These are phyloP conservation scores for Dione juno DNA, from an alignment of 2,888 invertebrate species.

Conservation along the genomic window DNA sequence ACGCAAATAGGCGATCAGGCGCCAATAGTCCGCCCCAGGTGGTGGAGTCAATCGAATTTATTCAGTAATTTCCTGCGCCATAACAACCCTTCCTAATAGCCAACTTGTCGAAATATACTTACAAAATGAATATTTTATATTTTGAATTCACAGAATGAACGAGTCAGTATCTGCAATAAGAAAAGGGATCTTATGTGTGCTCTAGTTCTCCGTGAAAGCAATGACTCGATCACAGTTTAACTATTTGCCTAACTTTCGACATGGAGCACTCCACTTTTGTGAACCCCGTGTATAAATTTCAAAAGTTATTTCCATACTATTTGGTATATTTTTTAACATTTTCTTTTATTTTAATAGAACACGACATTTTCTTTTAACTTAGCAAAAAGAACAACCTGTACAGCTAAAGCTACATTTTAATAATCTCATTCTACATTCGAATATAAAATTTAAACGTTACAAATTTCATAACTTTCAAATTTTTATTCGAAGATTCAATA, in stretches of 20 bases:
- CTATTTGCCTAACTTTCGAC: slow-evolving; percentile 32
- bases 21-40: slow-evolving; percentile 58
- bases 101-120: slow-evolving; percentile 63
- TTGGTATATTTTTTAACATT: not conserved
- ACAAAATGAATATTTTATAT: slow-evolving; percentile 39
- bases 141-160: not conserved
- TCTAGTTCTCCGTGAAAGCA: slow-evolving; percentile 27
- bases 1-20: slow-evolving; percentile 75
- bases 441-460: not conserved
- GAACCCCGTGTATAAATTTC: not conserved
- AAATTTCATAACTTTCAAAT: not conserved
- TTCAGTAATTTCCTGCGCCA: slow-evolving; percentile 71
- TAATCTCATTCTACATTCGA: not conserved
- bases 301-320: not conserved
- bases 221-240: slow-evolving; percentile 43
- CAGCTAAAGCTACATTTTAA: too few relatives aligned
- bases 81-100: slow-evolving; percentile 60
- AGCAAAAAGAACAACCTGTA: too few relatives aligned
- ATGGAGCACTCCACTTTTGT: slow-evolving; percentile 7
- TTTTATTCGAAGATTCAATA: not conserved
- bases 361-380: too few relatives aligned
- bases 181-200: not conserved
- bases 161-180: not conserved
- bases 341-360: not conserved
- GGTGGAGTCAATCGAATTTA: slow-evolving; percentile 75